phyloP scores from a whole-genome alignment of 2,888 invertebrate genomes.

The Metellina segmentata region DNA sequence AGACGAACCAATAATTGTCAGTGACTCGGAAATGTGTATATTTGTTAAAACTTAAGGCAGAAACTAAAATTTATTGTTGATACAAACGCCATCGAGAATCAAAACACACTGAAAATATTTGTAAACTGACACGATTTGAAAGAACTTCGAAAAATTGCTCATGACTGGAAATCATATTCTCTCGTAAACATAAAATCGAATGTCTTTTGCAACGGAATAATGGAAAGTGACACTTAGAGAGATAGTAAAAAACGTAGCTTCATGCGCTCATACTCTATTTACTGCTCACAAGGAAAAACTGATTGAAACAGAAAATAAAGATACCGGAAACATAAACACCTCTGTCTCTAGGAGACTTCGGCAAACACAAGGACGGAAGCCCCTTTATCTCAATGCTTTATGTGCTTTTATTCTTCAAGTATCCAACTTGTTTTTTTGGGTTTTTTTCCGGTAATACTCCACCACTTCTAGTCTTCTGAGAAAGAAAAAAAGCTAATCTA shows the following conservation, averaged over 20 bases:
- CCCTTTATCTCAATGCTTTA: not conserved
- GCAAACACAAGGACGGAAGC: not conserved
- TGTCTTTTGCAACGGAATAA: not conserved
- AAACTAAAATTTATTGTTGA: not conserved
- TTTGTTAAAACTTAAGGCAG: no score
- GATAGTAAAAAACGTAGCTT: not conserved
- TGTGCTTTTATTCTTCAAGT: not conserved
- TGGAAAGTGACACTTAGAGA: not conserved
- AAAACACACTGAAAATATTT: not conserved
- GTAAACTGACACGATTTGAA: not conserved
- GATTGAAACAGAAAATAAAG: not conserved
- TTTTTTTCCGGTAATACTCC: not conserved
- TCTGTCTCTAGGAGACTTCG: not conserved
- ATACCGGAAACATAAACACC: not conserved
- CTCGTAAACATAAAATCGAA: not conserved
- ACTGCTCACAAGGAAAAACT: not conserved
- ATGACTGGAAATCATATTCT: not conserved
- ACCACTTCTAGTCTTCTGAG: not conserved
- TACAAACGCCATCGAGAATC: not conserved
- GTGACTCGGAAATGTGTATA: no score
- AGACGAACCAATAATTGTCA: no score
- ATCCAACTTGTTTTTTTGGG: not conserved
- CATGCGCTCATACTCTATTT: not conserved
- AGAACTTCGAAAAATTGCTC: not conserved
- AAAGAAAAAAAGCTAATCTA: not conserved